These are phyloP conservation scores for Zosterops borbonicus DNA, from an alignment of 2,113 vertebrate genomes.

Conservation along the genomic window DNA sequence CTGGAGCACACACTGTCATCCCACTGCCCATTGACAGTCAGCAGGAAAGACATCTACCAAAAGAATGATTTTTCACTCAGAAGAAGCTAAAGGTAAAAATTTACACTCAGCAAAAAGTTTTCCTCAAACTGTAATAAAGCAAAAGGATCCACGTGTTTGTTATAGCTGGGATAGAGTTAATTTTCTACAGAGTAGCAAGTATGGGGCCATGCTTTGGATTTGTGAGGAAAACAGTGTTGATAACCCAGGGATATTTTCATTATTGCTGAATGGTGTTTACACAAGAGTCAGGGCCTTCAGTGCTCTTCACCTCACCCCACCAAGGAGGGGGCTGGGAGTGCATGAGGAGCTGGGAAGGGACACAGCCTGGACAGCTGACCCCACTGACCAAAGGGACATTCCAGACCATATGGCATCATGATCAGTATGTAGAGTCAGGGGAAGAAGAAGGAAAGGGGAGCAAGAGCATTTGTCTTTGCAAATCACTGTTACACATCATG, in stretches of 20 bases:
- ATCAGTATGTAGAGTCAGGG: background rate
- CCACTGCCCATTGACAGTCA: background rate
- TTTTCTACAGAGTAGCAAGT: background rate
- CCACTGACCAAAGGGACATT: background rate
- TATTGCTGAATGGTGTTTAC: background rate
- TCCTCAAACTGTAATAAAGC: background rate
- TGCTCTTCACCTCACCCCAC: background rate
- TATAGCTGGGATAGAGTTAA: background rate
- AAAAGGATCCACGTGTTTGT: background rate
- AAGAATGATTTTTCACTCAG: background rate
- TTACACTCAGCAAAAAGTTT: background rate
- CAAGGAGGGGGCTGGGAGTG: fast-evolving
- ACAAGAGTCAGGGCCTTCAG: background rate
- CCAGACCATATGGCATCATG: fast-evolving
- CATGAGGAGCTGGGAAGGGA: background rate
- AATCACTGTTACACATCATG: fast-evolving
- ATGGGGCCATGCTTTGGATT: background rate
- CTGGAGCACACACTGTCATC: background rate
- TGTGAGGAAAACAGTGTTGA: background rate
- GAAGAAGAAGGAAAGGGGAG: background rate
- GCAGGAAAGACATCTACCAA: background rate
- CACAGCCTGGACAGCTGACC: background rate
- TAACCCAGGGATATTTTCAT: background rate
- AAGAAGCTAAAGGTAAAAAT: background rate
- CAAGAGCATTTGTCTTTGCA: background rate